These are phyloP conservation scores for Meganola albula DNA, from an alignment of 2,888 invertebrate genomes.

Conservation along the genomic window DNA sequence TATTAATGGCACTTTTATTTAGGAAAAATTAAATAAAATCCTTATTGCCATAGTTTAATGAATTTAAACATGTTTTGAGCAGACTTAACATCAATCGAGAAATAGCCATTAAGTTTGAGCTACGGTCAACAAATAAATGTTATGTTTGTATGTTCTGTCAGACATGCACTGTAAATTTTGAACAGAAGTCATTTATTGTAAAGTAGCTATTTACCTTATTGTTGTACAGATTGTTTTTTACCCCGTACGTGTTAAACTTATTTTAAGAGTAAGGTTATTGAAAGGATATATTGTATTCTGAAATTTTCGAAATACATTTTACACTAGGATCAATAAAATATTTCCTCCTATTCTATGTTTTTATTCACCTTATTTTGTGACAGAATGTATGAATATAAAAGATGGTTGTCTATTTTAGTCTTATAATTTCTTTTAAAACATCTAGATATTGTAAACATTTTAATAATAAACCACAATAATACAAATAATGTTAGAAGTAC, in stretches of 20 bases:
- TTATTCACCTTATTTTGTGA: slow-evolving; percentile 32
- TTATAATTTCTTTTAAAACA: slow-evolving; percentile 28
- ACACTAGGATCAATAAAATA: slow-evolving; percentile 77
- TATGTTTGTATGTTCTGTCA: too few relatives aligned
- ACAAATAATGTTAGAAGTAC: slow-evolving; percentile 28
- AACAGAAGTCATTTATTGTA: slow-evolving; percentile 51
- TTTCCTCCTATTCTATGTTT: slow-evolving; percentile 57
- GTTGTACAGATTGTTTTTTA: slow-evolving; percentile 61
- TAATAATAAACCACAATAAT: slow-evolving; percentile 28
- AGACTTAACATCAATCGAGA: too few relatives aligned
- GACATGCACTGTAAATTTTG: slow-evolving; percentile 54
- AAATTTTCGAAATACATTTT: slow-evolving; percentile 76
- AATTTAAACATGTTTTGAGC: too few relatives aligned
- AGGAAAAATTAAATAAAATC: too few relatives aligned
- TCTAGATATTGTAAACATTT: slow-evolving; percentile 28
- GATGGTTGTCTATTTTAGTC: slow-evolving; percentile 20
- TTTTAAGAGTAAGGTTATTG: slow-evolving; percentile 69
- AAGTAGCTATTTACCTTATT: slow-evolving; percentile 57
- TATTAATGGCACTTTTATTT: too few relatives aligned
- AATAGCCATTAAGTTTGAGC: too few relatives aligned
- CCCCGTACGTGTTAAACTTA: slow-evolving; percentile 55
- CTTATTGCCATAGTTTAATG: too few relatives aligned
- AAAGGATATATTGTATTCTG: slow-evolving; percentile 72
- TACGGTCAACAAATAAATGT: too few relatives aligned
- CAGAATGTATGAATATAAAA: slow-evolving; percentile 20